These are phyloP conservation scores for Aphis craccivora DNA, from an alignment of 1,140 invertebrate genomes.

Conservation along the genomic window DNA sequence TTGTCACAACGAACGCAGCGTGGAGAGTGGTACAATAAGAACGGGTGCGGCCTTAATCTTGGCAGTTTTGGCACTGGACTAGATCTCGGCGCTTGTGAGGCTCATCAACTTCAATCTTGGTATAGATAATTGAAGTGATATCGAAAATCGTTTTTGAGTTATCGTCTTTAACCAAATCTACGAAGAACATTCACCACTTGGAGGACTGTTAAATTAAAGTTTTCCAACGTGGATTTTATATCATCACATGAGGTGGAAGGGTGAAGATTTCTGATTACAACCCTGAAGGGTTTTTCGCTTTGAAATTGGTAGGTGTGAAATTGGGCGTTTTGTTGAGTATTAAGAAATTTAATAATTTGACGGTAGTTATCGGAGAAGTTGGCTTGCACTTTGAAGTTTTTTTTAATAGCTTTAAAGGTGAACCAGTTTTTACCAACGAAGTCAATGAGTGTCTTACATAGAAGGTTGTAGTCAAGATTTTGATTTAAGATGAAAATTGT, in stretches of 20 bases:
- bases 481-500: neutral
- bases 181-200: neutral
- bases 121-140: neutral
- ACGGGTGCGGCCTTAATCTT: neutral
- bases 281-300: neutral
- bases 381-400: neutral
- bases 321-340: neutral
- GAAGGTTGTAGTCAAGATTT: neutral
- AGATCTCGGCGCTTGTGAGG: neutral
- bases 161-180: neutral
- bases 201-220: neutral
- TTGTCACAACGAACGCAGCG: constrained; percentile 64
- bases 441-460: neutral
- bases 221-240: neutral
- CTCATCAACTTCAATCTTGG: no score
- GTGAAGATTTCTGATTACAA: neutral
- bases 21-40: neutral
- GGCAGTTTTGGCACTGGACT: neutral
- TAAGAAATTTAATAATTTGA: neutral
- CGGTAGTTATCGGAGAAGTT: neutral
- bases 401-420: neutral
- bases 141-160: neutral
- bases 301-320: neutral
- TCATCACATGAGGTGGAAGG: neutral
- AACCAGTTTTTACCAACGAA: neutral